These are phyloP conservation scores for Ichneumoninae sp. DNA, from an alignment of 2,888 invertebrate species.

Conservation along the genomic window DNA sequence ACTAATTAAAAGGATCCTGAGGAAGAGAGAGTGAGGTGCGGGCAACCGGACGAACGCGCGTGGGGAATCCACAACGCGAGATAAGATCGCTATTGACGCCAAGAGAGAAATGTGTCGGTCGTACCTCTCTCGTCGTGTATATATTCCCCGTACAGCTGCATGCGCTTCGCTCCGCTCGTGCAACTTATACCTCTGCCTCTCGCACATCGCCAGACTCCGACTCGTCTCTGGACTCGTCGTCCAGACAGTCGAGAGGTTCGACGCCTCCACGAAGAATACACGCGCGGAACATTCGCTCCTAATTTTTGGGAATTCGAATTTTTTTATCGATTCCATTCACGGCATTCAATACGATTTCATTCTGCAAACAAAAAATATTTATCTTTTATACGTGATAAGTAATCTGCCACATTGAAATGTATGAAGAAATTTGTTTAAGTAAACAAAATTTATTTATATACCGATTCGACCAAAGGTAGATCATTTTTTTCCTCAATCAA, in stretches of 20 bases:
- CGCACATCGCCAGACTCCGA: conserved; percentile 45
- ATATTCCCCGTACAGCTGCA: conserved; percentile 3
- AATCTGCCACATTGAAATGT: background rate
- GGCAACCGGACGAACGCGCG: conserved; percentile 71
- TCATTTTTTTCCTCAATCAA: background rate
- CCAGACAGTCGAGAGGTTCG: conserved; percentile 72
- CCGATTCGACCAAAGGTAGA: background rate
- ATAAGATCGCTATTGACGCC: conserved; percentile 79
- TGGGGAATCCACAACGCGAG: conserved; percentile 65
- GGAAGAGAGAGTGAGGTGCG: conserved; percentile 48
- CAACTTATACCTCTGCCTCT: background rate
- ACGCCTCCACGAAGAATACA: conserved; percentile 56
- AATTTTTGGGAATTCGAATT: background rate
- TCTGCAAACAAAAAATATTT: background rate
- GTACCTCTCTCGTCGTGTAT: conserved; percentile 21
- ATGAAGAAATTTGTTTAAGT: background rate
- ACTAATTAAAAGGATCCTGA: conserved; percentile 83
- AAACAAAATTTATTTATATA: background rate
- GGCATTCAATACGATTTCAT: background rate
- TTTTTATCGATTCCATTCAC: background rate
- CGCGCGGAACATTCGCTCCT: background rate
- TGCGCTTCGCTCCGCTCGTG: background rate
- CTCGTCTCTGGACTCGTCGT: conserved; percentile 34
- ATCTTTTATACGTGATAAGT: background rate
- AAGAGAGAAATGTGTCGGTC: conserved; percentile 64